phyloP scores from a whole-genome alignment of 2,797 vertebrate species.

The Sphenodon punctatus region DNA sequence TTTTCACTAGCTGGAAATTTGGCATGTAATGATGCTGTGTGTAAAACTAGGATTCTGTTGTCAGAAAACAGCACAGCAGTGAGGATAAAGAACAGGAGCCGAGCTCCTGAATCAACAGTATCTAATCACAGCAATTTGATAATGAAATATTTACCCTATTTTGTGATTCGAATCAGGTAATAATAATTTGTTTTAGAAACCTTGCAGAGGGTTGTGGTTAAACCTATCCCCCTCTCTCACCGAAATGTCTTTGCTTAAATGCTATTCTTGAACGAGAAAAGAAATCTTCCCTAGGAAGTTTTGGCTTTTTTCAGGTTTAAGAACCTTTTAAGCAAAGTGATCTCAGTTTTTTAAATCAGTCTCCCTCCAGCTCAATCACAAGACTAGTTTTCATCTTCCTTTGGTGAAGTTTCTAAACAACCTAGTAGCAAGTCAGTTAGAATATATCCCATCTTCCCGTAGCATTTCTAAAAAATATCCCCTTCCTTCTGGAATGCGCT shows the following conservation, averaged over 20 bases:
- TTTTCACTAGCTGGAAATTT: neutral
- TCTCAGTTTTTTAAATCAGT: rapidly evolving
- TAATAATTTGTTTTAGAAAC: neutral
- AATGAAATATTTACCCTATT: neutral
- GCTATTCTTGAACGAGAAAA: neutral
- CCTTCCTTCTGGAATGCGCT: too few relatives aligned
- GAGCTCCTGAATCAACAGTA: neutral
- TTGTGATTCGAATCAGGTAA: neutral
- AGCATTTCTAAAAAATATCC: too few relatives aligned
- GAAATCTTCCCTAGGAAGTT: neutral
- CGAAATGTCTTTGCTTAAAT: neutral
- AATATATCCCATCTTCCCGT: too few relatives aligned
- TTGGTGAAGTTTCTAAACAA: too few relatives aligned
- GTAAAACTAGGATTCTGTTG: too few relatives aligned
- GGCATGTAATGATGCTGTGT: neutral
- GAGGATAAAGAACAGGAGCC: neutral
- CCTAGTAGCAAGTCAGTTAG: too few relatives aligned
- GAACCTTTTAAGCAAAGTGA: rapidly evolving
- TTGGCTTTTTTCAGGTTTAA: rapidly evolving
- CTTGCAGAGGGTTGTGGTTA: neutral
- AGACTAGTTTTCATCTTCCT: too few relatives aligned
- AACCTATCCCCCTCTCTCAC: neutral
- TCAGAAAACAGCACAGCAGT: rapidly evolving
- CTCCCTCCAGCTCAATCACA: too few relatives aligned
- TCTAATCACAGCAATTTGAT: too few relatives aligned